Percentiles rank a stretch among this genome's conserved stretches.
Evolutionary conservation across 2,113 vertebrate species (phyloP).

Genomic region (Oreocharis arfaki): DNA sequence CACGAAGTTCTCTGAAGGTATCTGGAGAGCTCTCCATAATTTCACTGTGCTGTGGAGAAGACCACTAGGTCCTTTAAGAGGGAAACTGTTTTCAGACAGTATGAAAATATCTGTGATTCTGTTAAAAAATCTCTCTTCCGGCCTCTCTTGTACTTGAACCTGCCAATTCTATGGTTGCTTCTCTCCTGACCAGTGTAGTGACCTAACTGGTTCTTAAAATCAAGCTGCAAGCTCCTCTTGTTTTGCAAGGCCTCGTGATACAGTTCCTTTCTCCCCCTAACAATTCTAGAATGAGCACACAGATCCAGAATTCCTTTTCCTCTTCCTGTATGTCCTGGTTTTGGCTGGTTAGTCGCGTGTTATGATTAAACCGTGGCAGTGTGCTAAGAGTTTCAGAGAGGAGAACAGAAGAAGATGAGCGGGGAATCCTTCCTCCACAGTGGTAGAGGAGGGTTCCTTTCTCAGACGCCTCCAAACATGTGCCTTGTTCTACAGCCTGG

Average conservation of each 20-base stretch:
- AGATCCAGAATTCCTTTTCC: not conserved
- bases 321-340: not conserved
- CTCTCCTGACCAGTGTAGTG: not conserved
- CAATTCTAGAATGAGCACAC: not conserved
- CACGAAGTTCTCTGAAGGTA: not conserved
- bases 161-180: not conserved
- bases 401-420: not conserved
- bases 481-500: not conserved
- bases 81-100: not conserved
- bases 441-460: not conserved
- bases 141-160: not conserved
- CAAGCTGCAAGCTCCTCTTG: not conserved
- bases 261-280: not conserved
- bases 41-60: not conserved
- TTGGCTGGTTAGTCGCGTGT: not conserved
- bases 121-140: not conserved
- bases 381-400: not conserved
- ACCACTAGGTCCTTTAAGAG: not conserved
- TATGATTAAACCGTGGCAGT: fast-evolving
- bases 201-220: not conserved
- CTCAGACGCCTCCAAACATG: not conserved
- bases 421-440: not conserved
- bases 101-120: not conserved
- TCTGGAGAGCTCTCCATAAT: not conserved
- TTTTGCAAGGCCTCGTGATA: not conserved